Base-by-base conservation (phyloP, 2,113 vertebrate species). In the Anoplopoma fimbria region DNA sequence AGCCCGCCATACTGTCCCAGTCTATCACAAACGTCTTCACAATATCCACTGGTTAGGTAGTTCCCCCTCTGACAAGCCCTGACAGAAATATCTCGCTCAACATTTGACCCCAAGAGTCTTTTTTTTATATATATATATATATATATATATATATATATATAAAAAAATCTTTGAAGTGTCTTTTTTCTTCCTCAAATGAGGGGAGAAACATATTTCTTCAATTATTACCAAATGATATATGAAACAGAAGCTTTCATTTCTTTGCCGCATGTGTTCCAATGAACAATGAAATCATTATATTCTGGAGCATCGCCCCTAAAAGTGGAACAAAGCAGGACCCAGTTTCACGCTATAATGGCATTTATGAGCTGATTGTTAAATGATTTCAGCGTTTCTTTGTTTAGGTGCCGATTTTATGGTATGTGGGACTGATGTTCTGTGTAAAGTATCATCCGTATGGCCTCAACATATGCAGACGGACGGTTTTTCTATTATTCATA, bases 211-310 rank as follows among this genome's bases (percentile, higher is more conserved):
- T 79, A 82, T 92, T 94, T 92, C 67, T 94, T 90, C 81, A 88
- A 86, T 93, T 90, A 92, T 82, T 40, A 58, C 75, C 1, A 49
- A 79, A 82, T 84, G 79, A 92, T 89, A 90, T 86, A 84, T 86
- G 85, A 90, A 94, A 89, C 92, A 92, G 92, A 89, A 90, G 87
- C 92, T 83, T 91, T 77, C 61, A 77, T 83, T 79, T 84, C 80
- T 84, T 47, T 45, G 62, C 76, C 12, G 31, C 87, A 83, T 87
- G 71, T 89, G 86, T 86, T 92, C 70, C 71, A 25, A 38, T 10
- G 87, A 93, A 95, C 93, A 95, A 93, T 88, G 89, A 88, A 79
- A 69, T 85, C 78, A 72, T 91, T 93, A 88, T 91, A 64, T 73
- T 87, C 67, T 57, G 72, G 51, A 83, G 83, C 62, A n/a, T 81